Conservation (phyloP, 2,113 vertebrate species). For the Elaphurus davidianus region DNA sequence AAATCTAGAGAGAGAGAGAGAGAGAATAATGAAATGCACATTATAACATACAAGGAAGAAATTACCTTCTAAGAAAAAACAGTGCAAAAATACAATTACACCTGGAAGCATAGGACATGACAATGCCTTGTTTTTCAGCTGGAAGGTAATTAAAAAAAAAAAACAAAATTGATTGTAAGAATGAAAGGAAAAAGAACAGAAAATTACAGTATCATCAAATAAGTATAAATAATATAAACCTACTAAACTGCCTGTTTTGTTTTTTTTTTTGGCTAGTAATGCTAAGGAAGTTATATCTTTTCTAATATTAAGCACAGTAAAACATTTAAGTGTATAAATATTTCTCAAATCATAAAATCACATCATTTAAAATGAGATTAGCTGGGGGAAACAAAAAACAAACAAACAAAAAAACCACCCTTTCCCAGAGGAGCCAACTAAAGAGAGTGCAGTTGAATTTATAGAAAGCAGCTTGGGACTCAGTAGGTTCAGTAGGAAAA, state of each 20-base stretch:
- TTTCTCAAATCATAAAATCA: neutral
- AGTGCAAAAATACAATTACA: neutral
- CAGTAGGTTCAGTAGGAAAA: neutral
- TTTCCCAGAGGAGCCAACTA: neutral
- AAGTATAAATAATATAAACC: neutral
- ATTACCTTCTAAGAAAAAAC: neutral
- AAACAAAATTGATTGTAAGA: neutral
- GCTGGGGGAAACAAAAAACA: neutral
- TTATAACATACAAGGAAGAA: neutral
- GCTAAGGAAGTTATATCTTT: neutral
- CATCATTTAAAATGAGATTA: neutral
- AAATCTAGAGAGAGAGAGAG: neutral
- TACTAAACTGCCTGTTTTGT: neutral
- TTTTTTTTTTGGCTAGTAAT: neutral
- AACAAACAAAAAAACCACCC: neutral
- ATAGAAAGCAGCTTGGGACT: neutral
- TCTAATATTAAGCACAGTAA: neutral
- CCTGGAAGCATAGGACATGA: neutral
- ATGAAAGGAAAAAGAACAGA: neutral
- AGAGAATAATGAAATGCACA: neutral
- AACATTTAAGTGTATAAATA: neutral
- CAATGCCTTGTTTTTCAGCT: neutral
- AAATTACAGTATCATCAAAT: neutral
- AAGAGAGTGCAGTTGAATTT: neutral
- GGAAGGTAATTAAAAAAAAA: neutral